Evolutionary conservation across 2,888 invertebrate genomes (phyloP).

Genomic region (Synergus umbraculus): DNA sequence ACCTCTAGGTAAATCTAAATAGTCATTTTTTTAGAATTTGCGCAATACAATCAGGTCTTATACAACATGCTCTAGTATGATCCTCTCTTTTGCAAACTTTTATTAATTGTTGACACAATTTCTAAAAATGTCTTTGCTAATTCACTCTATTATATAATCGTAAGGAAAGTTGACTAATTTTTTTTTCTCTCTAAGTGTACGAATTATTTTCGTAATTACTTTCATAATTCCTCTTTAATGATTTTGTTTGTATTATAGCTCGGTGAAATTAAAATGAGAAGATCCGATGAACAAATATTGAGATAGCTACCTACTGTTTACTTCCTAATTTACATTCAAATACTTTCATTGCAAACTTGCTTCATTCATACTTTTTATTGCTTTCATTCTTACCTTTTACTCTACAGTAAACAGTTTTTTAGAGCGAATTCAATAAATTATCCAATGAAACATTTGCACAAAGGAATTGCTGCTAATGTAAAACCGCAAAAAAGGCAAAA

Average conservation of each 20-base stretch:
- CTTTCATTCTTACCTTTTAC: background rate
- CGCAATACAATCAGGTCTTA: too few relatives aligned
- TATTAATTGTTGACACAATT: constrained; percentile 6
- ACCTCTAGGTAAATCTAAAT: too few relatives aligned
- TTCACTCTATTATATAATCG: background rate
- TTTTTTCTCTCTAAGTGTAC: too few relatives aligned
- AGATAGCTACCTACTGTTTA: constrained; percentile 8
- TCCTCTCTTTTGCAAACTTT: background rate
- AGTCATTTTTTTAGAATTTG: too few relatives aligned
- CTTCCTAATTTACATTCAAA: constrained; percentile 12
- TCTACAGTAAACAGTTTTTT: background rate
- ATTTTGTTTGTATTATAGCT: background rate
- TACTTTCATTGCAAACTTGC: constrained; percentile 17
- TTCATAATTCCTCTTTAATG: constrained; percentile 5
- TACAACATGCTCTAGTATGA: background rate
- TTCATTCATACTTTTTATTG: background rate
- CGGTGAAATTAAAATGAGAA: constrained; percentile 8
- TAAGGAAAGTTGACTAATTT: background rate
- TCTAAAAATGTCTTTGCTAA: background rate
- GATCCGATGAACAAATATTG: constrained; percentile 23
- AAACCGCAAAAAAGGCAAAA: too few relatives aligned
- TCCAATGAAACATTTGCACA: background rate
- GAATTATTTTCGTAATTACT: background rate
- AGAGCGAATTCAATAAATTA: background rate
- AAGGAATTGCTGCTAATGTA: too few relatives aligned